Conservation (phyloP, 1,140 invertebrate species). For the Copidosoma floridanum region DNA sequence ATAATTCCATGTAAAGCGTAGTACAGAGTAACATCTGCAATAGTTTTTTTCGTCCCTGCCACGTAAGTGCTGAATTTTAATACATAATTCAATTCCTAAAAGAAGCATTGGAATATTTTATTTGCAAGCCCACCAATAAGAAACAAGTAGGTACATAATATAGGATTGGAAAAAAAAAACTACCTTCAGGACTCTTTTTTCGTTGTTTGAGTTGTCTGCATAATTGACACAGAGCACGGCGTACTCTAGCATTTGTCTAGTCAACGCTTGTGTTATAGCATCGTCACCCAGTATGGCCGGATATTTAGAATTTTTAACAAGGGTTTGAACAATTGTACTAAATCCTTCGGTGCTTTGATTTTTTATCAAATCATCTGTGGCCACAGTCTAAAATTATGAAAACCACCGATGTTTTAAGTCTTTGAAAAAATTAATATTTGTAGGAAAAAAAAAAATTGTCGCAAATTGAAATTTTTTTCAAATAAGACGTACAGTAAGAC, state of each 20-base stretch:
- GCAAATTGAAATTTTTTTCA: too few species aligned
- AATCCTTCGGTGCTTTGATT: constrained; percentile 53
- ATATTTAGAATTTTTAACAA: constrained; percentile 50
- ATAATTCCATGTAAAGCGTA: constrained; percentile 59
- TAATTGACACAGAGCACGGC: constrained; percentile 55
- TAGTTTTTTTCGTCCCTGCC: constrained; percentile 58
- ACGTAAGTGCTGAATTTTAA: constrained; percentile 59
- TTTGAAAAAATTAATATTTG: not conserved
- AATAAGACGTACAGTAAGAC: too few species aligned
- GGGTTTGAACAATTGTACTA: constrained; percentile 54
- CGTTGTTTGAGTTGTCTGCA: constrained; percentile 48
- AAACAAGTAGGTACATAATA: constrained; percentile 6
- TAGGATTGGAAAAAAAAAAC: too few species aligned
- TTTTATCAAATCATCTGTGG: constrained; percentile 32
- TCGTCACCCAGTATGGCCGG: constrained; percentile 42
- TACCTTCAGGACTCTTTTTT: constrained; percentile 47
- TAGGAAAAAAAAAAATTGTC: too few species aligned
- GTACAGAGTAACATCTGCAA: constrained; percentile 62
- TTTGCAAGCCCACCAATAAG: constrained; percentile 9
- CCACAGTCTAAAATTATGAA: constrained; percentile 34
- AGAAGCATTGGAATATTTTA: too few species aligned
- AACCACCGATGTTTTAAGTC: too few species aligned
- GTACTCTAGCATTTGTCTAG: constrained; percentile 59
- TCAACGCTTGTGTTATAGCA: constrained; percentile 43
- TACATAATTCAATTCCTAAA: constrained; percentile 57